Conservation (phyloP, 2,113 vertebrate species). For the Solea senegalensis region DNA sequence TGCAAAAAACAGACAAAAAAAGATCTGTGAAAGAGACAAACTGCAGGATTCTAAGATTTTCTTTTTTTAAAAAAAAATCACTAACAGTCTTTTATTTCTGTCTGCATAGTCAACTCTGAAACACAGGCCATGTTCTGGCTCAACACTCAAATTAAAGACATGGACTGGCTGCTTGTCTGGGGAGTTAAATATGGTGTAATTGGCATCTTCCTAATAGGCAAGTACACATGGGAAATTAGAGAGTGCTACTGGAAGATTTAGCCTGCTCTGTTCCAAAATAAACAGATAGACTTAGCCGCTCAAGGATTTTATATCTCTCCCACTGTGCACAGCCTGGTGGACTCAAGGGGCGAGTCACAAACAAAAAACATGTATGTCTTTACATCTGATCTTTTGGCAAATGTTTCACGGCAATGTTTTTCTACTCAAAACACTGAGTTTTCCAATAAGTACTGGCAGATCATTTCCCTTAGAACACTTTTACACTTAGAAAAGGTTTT, state of each 20-base stretch:
- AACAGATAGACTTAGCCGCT: conserved; percentile 24
- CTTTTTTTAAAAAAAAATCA: neutral
- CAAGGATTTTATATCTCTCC: conserved; percentile 30
- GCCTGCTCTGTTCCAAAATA: conserved; percentile 40
- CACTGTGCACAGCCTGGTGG: conserved; percentile 9
- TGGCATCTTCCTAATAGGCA: conserved; percentile 74
- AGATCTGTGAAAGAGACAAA: conserved; percentile 12
- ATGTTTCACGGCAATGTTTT: too few relatives aligned
- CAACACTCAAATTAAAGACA: conserved; percentile 73
- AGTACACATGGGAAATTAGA: conserved; percentile 74
- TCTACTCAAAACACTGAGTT: too few relatives aligned
- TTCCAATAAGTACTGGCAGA: too few relatives aligned
- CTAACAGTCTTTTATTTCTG: conserved; percentile 28
- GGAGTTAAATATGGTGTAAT: conserved; percentile 77
- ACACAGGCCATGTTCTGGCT: conserved; percentile 51
- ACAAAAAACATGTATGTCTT: conserved; percentile 7
- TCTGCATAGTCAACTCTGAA: conserved; percentile 32
- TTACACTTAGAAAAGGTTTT: too few relatives aligned
- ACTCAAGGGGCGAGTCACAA: conserved; percentile 1
- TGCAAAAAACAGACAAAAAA: neutral
- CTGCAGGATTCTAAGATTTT: neutral
- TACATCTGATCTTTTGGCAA: neutral
- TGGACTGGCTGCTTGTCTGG: conserved; percentile 43
- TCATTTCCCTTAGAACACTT: too few relatives aligned
- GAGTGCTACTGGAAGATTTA: conserved; percentile 45